Evolutionary conservation across 2,888 invertebrate genomes (phyloP), one percentile per base, ranked within the genome.

Genomic region (Lasioglossum malachurum): DNA sequence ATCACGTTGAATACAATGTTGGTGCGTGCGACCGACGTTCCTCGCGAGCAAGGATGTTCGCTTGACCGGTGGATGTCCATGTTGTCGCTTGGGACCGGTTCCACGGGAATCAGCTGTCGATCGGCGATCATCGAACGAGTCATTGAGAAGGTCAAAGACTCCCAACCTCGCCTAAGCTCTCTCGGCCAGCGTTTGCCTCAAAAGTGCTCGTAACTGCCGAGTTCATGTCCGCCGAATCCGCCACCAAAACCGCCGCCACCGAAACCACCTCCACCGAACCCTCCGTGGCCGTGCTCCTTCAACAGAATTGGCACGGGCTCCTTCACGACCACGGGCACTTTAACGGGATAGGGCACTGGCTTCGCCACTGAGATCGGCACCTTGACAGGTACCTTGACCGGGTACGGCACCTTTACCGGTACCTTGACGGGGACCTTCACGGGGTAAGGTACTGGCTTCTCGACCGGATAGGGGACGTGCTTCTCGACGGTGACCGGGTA

Each of bases 401-500:
- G 91, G 31, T 92, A 92, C n/a, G 94, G 94, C 46, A 94, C 94
- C 77, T 93, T 93, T 27, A 94, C 85, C 67, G 94, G 94, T 44
- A 94, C 94, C 86, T 93, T 92, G 41, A 94, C 85, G 23, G 94
- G 92, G 41, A 94, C 94, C 80, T 93, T 93, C 27, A 94, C 92
- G 7, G 93, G 92, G 41, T 92, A 94, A 57, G 94, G 94, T 84
- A 93, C 92, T 7, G 88, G 93, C 72, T 92, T 93, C 86, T 94
- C 94, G 0, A 94, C 95, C 8, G 94, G 82, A 72, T 92, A 93
- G 10, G 94, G 94, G 27, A 94, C 91, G 83, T 92, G 94, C 83
- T 94, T 94, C 78, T 93, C 93, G 23, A 94, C 94, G 67, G 92
- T 92, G 0, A 95, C 94, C 14, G 93, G 94, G 84, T 94, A 94